Evolutionary conservation across 2,797 vertebrate genomes (phyloP).

Genomic region (Neosalanx taihuensis): DNA sequence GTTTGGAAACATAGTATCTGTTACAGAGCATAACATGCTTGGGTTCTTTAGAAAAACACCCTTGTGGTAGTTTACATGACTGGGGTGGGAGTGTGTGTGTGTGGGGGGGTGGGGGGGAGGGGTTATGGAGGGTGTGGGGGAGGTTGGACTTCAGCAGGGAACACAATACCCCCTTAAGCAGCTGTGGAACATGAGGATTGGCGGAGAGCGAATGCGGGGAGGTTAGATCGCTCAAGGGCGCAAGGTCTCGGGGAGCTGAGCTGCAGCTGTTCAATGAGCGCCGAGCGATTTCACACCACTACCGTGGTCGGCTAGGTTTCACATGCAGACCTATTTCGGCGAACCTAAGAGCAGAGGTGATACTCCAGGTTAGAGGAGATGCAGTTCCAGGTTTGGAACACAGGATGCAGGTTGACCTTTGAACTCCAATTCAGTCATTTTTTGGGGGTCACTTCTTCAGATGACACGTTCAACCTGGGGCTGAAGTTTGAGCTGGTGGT

Average conservation of each 20-base stretch:
- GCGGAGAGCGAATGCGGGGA: constrained; percentile 6
- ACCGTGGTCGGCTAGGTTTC: constrained; percentile 18
- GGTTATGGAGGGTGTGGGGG: too few species aligned
- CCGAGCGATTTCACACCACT: constrained; percentile 45
- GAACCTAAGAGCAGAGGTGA: constrained; percentile 14
- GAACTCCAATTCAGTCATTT: constrained; percentile 14
- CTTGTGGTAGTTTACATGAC: background rate
- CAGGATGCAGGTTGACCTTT: constrained; percentile 14
- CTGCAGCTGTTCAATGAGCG: constrained; percentile 50
- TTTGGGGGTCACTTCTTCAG: constrained; percentile 55
- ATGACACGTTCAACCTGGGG: constrained; percentile 85
- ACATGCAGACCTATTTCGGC: constrained; percentile 23
- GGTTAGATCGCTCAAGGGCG: constrained; percentile 7
- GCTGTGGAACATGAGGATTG: constrained; percentile 29
- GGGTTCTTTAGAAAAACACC: constrained; percentile 30
- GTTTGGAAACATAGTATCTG: constrained; percentile 14
- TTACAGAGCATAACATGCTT: constrained; percentile 18
- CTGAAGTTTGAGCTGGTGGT: constrained; percentile 85
- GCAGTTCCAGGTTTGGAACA: constrained; percentile 13
- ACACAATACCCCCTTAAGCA: constrained; percentile 37
- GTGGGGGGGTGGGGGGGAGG: too few species aligned
- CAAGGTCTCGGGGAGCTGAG: constrained; percentile 24
- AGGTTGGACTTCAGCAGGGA: constrained; percentile 18
- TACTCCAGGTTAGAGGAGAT: constrained; percentile 17
- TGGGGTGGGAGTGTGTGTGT: too few species aligned